Conservation (phyloP, 2,113 vertebrate species). For the Phoenicopterus ruber region DNA sequence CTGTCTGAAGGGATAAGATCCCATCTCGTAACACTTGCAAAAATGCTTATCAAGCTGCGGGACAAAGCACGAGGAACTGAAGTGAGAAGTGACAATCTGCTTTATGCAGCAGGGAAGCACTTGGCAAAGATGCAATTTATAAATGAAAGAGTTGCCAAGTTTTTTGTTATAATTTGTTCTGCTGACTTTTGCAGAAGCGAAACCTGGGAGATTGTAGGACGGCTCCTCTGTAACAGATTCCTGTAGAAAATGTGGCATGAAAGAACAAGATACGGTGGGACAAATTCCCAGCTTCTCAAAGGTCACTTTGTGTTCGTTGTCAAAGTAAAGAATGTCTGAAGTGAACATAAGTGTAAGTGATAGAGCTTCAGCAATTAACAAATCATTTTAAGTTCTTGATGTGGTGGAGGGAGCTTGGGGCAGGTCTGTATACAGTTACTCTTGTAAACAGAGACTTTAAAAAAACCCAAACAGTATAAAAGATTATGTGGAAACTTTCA, state of each 20-base stretch:
- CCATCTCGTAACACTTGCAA: neutral
- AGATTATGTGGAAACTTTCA: neutral
- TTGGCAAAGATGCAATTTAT: conserved; percentile 18
- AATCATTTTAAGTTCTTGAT: neutral
- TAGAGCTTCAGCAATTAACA: neutral
- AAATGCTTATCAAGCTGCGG: conserved; percentile 2
- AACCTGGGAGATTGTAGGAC: neutral
- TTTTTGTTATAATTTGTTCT: neutral
- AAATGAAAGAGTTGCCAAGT: neutral
- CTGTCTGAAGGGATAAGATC: neutral
- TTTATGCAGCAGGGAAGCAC: conserved; percentile 26
- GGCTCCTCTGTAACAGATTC: neutral
- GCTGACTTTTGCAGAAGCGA: conserved; percentile 1
- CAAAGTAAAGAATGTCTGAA: neutral
- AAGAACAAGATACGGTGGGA: neutral
- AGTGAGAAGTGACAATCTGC: conserved; percentile 48
- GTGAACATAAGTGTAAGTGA: neutral
- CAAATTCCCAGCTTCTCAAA: neutral
- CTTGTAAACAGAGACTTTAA: neutral
- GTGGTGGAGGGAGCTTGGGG: neutral
- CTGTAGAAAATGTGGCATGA: neutral
- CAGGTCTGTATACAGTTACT: neutral
- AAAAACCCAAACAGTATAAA: neutral
- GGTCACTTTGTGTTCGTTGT: rapidly evolving
- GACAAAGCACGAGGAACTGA: neutral